Base-by-base conservation (phyloP, 2,888 invertebrate genomes). In the Idaea aversata region DNA sequence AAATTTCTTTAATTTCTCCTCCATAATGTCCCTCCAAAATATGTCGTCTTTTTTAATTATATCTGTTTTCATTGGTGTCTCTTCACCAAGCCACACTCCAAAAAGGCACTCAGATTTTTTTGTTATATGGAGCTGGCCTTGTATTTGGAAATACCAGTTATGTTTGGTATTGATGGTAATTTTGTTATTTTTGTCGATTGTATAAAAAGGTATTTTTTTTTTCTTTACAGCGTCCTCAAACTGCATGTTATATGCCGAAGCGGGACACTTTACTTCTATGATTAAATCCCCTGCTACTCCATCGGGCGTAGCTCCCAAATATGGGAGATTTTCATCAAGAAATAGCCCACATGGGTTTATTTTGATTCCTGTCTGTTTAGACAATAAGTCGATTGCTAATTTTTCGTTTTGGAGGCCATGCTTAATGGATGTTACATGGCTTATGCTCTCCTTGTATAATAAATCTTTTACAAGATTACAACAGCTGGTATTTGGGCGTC, bases 221-320 rank as follows among this genome's bases (percentile, higher is more conserved):
- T 57, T 64, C 16, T 15, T 47, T 25, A 72, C 69, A 3, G 69
- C 67, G 10, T 61, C 61, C 10, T 65, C 65, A 5, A 67, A 59
- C 1, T 65, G 66, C 15, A 59, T 65, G 62, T 64, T 67, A 10
- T 59, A 59, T 6, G 72, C 67, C 5, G 65, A 57, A 16, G 68
- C 60, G 1, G 72, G 72, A 25, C 71, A 72, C 65, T 71, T 74
- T 0, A 74, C 47, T 68, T 74, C 70, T 6, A 74, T 66, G 0
- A 72, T 25, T 10, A 60, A 65, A 58, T 70, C 66, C 61, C 7
- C 57, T 15, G 16, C 58, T 38, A 68, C 60, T 2, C 69, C 70
- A 63, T 73, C 69, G 34, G 71, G 70, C n/a, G 64, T 65, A 10
- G 72, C 68, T 1, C 68, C 70, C 15, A 68, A n/a, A 64, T 63